A percentile compares a stretch with the other conserved stretches of the same genome.
Evolutionary conservation across 1,140 invertebrate genomes (phyloP).

Genomic region (Lutraria rhynchaena): DNA sequence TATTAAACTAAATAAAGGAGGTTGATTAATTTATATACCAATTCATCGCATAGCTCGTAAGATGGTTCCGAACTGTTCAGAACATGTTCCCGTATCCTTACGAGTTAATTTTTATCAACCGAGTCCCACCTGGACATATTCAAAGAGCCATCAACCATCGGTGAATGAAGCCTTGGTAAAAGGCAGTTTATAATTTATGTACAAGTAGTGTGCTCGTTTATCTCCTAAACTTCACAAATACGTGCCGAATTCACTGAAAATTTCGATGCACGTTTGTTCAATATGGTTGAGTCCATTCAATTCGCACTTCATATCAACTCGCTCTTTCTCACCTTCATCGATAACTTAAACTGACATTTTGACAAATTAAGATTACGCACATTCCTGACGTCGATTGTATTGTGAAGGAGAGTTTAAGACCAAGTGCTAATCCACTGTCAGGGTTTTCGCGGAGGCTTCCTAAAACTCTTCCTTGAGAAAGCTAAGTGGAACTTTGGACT

Average conservation of each 20-base stretch:
- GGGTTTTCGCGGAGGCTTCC: neutral
- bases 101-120: slow-evolving; percentile 36
- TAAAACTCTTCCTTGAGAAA: slow-evolving; percentile 9
- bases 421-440: neutral
- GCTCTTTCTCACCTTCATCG: slow-evolving; percentile 59
- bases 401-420: neutral
- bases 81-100: neutral
- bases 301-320: slow-evolving; percentile 46
- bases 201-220: slow-evolving; percentile 64
- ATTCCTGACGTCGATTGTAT: slow-evolving; percentile 4
- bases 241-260: slow-evolving; percentile 67
- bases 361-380: slow-evolving; percentile 51
- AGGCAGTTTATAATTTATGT: slow-evolving; percentile 63
- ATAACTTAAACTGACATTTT: slow-evolving; percentile 60
- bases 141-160: slow-evolving; percentile 40
- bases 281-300: slow-evolving; percentile 47
- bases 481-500: too few species aligned
- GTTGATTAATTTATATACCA: slow-evolving; percentile 12
- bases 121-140: slow-evolving; percentile 47
- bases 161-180: slow-evolving; percentile 43
- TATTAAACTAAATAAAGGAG: neutral
- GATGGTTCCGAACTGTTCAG: slow-evolving; percentile 1
- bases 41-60: neutral
- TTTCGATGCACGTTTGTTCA: slow-evolving; percentile 49
- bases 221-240: slow-evolving; percentile 70